These are phyloP conservation scores for Mobula birostris DNA, from an alignment of 2,113 vertebrate genomes.

Conservation along the genomic window DNA sequence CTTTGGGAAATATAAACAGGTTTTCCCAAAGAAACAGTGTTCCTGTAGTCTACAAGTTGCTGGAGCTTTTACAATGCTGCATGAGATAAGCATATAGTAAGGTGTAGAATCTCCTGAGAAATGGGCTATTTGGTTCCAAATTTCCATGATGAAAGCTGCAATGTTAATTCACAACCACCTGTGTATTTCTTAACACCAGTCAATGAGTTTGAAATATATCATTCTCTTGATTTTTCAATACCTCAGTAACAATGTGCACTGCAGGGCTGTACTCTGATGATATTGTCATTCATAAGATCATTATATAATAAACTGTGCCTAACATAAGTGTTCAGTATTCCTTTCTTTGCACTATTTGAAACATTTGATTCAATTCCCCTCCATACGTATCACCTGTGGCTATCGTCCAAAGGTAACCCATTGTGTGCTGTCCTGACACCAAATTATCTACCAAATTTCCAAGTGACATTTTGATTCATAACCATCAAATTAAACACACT, in stretches of 20 bases:
- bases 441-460: neutral
- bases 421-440: neutral
- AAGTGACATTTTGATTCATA: neutral
- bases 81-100: neutral
- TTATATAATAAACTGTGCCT: conserved; percentile 34
- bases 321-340: neutral
- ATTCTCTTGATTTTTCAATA: conserved; percentile 29
- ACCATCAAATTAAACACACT: neutral
- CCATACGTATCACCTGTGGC: neutral
- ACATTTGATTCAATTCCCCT: neutral
- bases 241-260: conserved; percentile 37
- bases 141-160: neutral
- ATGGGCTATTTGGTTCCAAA: neutral
- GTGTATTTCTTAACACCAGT: neutral
- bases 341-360: neutral
- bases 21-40: conserved; percentile 20
- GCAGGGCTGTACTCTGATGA: conserved; percentile 35
- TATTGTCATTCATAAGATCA: conserved; percentile 26
- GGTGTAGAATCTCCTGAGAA: neutral
- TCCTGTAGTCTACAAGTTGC: neutral
- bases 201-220: conserved; percentile 26
- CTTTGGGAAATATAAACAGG: neutral
- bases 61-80: neutral
- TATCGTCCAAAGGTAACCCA: neutral
- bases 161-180: neutral